Conservation (phyloP, 2,888 invertebrate species). For the Malachius bipustulatus region DNA sequence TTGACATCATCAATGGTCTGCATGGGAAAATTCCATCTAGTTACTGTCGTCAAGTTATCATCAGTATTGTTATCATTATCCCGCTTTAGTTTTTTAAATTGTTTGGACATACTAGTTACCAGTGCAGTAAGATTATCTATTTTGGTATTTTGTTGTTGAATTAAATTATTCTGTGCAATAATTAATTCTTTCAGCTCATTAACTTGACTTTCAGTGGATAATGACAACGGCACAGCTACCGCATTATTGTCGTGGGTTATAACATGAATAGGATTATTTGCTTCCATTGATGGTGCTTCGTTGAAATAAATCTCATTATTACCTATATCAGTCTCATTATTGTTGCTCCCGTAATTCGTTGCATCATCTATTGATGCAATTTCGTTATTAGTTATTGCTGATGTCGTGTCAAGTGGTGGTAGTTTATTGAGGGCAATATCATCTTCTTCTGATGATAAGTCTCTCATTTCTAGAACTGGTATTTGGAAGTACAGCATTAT, state of each 20-base stretch:
- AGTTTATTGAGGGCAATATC: background rate
- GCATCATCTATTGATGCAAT: conserved; percentile 1
- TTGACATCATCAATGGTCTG: background rate
- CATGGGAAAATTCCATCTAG: conserved; percentile 1
- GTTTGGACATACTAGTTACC: too few relatives aligned
- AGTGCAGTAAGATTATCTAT: too few relatives aligned
- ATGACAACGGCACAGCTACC: background rate
- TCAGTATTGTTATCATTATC: background rate
- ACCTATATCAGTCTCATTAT: background rate
- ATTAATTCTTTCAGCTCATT: background rate
- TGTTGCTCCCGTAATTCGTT: background rate
- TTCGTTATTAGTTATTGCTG: conserved; percentile 1
- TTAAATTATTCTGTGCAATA: too few relatives aligned
- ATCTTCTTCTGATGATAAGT: background rate
- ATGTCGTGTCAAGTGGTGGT: background rate
- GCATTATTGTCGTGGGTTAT: too few relatives aligned
- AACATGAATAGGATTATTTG: too few relatives aligned
- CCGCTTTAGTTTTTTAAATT: background rate
- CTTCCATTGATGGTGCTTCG: too few relatives aligned
- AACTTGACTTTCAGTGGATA: background rate
- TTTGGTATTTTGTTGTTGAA: too few relatives aligned
- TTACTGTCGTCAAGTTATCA: background rate
- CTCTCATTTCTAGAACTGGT: background rate
- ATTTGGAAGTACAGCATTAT: too few relatives aligned
- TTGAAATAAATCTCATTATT: conserved; percentile 1